A percentile compares a stretch with the other conserved stretches of the same genome.
Conservation (phyloP, 2,113 vertebrate genomes). For the Mustela nigripes region DNA sequence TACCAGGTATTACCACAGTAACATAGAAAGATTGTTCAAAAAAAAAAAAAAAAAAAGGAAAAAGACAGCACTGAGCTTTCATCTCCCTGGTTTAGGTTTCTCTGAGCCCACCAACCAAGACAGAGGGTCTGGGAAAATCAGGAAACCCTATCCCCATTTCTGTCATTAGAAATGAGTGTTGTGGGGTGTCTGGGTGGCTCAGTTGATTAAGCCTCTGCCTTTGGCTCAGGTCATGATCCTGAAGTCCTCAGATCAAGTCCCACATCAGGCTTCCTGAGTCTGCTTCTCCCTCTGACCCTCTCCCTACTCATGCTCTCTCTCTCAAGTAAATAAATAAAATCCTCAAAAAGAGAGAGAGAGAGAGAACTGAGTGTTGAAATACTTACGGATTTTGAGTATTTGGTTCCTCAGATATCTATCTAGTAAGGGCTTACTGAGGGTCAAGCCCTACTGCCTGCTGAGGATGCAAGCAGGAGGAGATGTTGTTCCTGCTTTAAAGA, state of each 20-base stretch:
- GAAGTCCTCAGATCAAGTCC: too few relatives aligned
- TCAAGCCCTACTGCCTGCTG: background rate
- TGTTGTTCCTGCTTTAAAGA: background rate
- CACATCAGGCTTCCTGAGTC: too few relatives aligned
- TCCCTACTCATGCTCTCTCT: too few relatives aligned
- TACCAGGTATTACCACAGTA: slow-evolving; percentile 76
- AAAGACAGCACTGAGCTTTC: slow-evolving; percentile 58
- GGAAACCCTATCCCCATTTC: background rate
- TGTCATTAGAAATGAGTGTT: background rate
- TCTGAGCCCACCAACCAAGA: background rate
- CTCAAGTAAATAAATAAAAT: too few relatives aligned
- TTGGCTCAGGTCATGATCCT: too few relatives aligned
- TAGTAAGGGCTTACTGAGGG: background rate
- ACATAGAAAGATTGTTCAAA: slow-evolving; percentile 69
- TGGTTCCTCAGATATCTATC: background rate
- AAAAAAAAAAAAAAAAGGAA: slow-evolving; percentile 59
- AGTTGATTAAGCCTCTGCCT: too few relatives aligned
- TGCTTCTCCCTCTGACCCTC: too few relatives aligned
- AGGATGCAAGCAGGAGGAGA: background rate
- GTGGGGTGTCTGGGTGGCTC: background rate
- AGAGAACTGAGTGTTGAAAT: background rate
- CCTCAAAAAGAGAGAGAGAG: too few relatives aligned
- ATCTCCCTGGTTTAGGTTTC: background rate
- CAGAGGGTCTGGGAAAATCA: background rate
- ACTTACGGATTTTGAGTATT: background rate